Base-by-base conservation (phyloP, 1,140 invertebrate genomes). In the Pristionchus pacificus region DNA sequence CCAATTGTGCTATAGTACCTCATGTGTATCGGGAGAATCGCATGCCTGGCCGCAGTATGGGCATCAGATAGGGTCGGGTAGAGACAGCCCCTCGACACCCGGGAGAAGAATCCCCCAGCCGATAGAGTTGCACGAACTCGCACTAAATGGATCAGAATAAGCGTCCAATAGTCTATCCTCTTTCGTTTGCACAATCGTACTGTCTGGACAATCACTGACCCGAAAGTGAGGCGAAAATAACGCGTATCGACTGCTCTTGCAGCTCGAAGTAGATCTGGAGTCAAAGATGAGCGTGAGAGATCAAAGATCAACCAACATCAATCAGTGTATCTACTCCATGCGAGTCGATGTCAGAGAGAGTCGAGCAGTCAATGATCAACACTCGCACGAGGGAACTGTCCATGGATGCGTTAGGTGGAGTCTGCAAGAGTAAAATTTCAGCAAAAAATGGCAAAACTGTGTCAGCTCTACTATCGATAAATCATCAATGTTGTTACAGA, bases 401-500 rank as follows among this genome's bases (percentile, higher is more conserved):
- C 6, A 49, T 49, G 38, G 38, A 6, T 49, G 38, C 6, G 19
- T 49, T 10, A 10, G 38, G 19, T 19, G 19, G 38, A 49, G 19
- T 49, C n/a, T n/a, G n/a, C n/a, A n/a, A n/a, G n/a, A n/a, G n/a
- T n/a, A n/a, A n/a, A n/a, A n/a, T n/a, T n/a, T n/a, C n/a, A n/a
- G n/a, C n/a, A 2, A 65, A 67, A 59, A 67, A 30, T 15, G 31
- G 32, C 24, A 68, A 68, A 60, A 33, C 66, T 68, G 66, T 68
- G 66, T 68, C 66, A 68, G 66, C 38, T 59, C 66, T 68, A 68
- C 66, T 68, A 57, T 68, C 66, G 66, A 59, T 68, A 68, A 68
- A 68, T 68, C 66, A 15, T 68, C 66, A 68, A 31, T 29, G 58
- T 13, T 68, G n/a, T n/a, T 68, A 58, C 66, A 68, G 66, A 68